Evolutionary conservation across 2,797 vertebrate genomes (phyloP).

Genomic region (Alca torda): DNA sequence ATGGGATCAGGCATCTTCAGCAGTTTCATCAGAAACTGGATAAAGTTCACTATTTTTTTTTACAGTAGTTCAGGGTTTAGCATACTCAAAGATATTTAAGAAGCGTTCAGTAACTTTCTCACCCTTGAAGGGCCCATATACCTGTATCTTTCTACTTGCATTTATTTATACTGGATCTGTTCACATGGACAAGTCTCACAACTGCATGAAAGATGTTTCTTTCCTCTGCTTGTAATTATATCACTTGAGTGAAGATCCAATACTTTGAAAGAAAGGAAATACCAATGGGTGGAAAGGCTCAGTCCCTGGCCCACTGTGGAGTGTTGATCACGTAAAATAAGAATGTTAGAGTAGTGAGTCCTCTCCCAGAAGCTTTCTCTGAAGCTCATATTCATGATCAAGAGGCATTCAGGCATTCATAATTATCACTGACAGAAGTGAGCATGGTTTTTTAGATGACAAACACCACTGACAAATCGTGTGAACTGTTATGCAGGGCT

Average conservation of each 20-base stretch:
- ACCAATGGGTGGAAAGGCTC: background rate
- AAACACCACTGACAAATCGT: background rate
- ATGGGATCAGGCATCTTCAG: background rate
- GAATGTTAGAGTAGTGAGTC: background rate
- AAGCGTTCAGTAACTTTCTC: background rate
- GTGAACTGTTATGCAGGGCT: background rate
- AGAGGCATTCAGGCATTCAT: background rate
- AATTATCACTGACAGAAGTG: rapidly evolving
- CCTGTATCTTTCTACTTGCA: background rate
- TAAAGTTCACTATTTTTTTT: background rate
- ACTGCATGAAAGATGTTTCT: background rate
- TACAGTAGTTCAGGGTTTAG: background rate
- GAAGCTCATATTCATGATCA: background rate
- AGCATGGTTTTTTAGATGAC: background rate
- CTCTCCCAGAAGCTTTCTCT: background rate
- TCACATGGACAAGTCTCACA: background rate
- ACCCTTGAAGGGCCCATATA: background rate
- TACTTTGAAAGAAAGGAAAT: background rate
- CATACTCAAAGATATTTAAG: background rate
- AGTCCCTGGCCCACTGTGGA: background rate
- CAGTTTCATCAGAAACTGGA: background rate
- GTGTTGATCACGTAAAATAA: background rate
- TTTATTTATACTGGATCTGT: background rate
- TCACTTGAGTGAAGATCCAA: background rate
- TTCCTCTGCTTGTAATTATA: background rate